Percentiles rank a stretch among this genome's conserved stretches.
Conservation (phyloP, 2,888 invertebrate genomes). For the Sericinus montela region DNA sequence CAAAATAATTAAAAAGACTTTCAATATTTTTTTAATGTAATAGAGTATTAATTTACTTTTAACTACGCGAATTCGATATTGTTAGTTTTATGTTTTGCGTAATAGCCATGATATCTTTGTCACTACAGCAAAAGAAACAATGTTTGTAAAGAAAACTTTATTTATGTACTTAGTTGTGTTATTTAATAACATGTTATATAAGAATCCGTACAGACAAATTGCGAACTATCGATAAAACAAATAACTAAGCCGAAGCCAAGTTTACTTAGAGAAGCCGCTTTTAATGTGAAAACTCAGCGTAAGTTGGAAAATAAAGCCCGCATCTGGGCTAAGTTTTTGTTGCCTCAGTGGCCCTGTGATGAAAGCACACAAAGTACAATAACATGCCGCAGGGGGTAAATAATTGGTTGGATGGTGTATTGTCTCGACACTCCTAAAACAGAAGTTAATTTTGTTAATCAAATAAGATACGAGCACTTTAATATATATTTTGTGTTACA, state of each 20-base stretch:
- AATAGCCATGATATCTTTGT: too few relatives aligned
- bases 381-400: background rate
- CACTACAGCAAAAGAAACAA: too few relatives aligned
- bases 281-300: background rate
- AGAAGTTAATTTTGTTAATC: background rate
- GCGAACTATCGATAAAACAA: background rate
- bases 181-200: too few relatives aligned
- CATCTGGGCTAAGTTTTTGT: background rate
- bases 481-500: too few relatives aligned
- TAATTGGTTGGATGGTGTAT: background rate
- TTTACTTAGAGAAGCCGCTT: background rate
- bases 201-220: background rate
- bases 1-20: too few relatives aligned
- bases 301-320: background rate
- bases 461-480: too few relatives aligned
- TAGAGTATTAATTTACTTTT: too few relatives aligned
- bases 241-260: background rate
- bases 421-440: background rate
- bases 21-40: too few relatives aligned
- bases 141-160: too few relatives aligned
- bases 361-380: background rate
- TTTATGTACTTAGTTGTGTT: too few relatives aligned
- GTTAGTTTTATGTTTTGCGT: too few relatives aligned
- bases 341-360: background rate
- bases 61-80: too few relatives aligned